Evolutionary conservation across 1,140 invertebrate genomes (phyloP).

Genomic region (Hycleus cichorii): DNA sequence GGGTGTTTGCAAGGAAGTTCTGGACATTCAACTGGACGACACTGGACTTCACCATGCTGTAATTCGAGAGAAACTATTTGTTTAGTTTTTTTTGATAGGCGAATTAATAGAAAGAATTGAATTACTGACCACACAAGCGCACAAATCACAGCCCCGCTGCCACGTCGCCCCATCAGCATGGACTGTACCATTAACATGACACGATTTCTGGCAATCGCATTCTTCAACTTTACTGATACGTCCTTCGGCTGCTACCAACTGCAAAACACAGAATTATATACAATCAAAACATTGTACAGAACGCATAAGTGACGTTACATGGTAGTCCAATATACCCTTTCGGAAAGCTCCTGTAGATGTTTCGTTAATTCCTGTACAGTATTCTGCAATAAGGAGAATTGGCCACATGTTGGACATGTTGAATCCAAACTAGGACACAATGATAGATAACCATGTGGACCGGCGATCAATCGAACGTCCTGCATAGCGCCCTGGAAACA

Average conservation of each 20-base stretch:
- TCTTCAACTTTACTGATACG: slow-evolving; percentile 70
- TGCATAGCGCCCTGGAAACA: slow-evolving; percentile 70
- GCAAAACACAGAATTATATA: slow-evolving; percentile 42
- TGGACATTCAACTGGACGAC: slow-evolving; percentile 70
- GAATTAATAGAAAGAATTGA: neutral
- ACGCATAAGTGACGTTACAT: slow-evolving; percentile 39
- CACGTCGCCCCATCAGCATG: slow-evolving; percentile 74
- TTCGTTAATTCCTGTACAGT: slow-evolving; percentile 60
- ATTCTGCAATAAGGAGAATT: slow-evolving; percentile 73
- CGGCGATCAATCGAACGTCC: slow-evolving; percentile 76
- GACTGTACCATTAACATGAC: slow-evolving; percentile 68
- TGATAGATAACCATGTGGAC: slow-evolving; percentile 75
- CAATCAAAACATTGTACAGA: slow-evolving; percentile 37
- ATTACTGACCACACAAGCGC: slow-evolving; percentile 66
- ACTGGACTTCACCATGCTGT: slow-evolving; percentile 74
- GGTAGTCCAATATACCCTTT: slow-evolving; percentile 53
- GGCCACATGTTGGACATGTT: slow-evolving; percentile 82
- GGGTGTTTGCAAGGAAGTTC: slow-evolving; percentile 70
- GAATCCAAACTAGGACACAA: slow-evolving; percentile 80
- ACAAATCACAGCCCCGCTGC: slow-evolving; percentile 72
- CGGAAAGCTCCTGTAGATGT: slow-evolving; percentile 59
- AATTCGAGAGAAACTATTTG: neutral
- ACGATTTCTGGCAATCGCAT: slow-evolving; percentile 85
- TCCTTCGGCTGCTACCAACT: slow-evolving; percentile 71
- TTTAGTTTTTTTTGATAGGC: neutral